phyloP scores from a whole-genome alignment of 2,113 vertebrate species.

The Stegastes partitus region DNA sequence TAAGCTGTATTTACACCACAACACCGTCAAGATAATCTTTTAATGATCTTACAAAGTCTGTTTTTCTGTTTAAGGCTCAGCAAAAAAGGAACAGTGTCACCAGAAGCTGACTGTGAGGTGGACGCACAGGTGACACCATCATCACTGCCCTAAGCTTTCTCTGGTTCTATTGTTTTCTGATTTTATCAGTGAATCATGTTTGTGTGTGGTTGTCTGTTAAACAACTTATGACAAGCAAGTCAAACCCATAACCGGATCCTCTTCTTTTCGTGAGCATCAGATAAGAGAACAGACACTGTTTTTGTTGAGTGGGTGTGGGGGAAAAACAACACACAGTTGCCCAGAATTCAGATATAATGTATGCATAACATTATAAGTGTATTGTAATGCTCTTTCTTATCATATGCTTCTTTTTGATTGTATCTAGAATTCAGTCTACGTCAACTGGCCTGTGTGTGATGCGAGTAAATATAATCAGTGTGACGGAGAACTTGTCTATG shows the following conservation, averaged over 20 bases:
- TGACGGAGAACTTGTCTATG: not conserved
- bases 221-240: no score
- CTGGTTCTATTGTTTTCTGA: not conserved
- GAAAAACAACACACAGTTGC: no score
- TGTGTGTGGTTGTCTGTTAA: not conserved
- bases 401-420: not conserved
- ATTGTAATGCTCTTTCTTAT: not conserved
- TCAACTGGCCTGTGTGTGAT: not conserved
- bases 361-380: no score
- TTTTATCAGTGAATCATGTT: not conserved
- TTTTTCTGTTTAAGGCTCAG: not conserved
- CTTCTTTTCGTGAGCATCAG: not conserved
- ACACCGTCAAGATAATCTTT: no score
- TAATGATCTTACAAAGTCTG: not conserved
- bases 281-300: not conserved
- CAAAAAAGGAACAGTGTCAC: not conserved
- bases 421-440: slow-evolving; percentile 3
- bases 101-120: not conserved
- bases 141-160: not conserved
- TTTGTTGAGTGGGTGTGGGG: not conserved
- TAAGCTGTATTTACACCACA: not conserved
- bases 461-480: not conserved
- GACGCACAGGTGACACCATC: slow-evolving; percentile 8
- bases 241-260: no score
- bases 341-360: no score